Evolutionary conservation across 1,140 invertebrate species (phyloP), one percentile per base, ranked within the genome.

Genomic region (Dufourea novaeangliae): DNA sequence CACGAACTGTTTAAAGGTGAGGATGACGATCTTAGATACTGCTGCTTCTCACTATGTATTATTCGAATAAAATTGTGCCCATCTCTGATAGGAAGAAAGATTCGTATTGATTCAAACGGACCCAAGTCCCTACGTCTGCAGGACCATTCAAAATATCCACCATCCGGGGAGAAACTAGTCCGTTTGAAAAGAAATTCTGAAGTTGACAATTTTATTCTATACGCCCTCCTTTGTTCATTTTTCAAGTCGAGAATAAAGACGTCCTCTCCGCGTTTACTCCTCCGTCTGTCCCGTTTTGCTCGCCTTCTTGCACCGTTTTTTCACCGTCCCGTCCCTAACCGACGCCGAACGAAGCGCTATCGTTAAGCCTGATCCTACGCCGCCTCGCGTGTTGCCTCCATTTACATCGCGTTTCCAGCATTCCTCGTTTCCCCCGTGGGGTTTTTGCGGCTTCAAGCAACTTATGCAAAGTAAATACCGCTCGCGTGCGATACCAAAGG

Each of bases 371-470:
- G 62, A 64, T 64, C 62, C 59, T 3, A 29, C 50, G n/a, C n/a
- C 11, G 25, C 34, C 27, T 52, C 57, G 59, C 25, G 67, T 61
- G 57, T 29, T 37, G 44, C 22, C 34, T 59, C 29, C 64, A 46
- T 75, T 75, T 75, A 75, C 63, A 75, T 75, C 63, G 72, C 63
- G 72, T 68, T 68, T 68, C 61, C 50, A 54, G 8, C 61, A 50
- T 73, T 64, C 34, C 20, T 32, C 39, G 17, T 57, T 44, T 34
- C 52, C 52, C 39, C 20, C 17, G n/a, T n/a, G n/a, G 29, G 25
- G 41, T 75, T 75, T 59, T 75, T 64, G 39, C 63, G 39, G 32
- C 25, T 68, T n/a, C 72, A 29, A 63, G 72, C 46, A 52, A 72
- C 39, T 59, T 62, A 72, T 72, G 69, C 63, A 74, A 67, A 74